Evolutionary conservation across 2,113 vertebrate genomes (phyloP), one percentile per base, ranked within the genome.

Genomic region (Leuciscus idus): DNA sequence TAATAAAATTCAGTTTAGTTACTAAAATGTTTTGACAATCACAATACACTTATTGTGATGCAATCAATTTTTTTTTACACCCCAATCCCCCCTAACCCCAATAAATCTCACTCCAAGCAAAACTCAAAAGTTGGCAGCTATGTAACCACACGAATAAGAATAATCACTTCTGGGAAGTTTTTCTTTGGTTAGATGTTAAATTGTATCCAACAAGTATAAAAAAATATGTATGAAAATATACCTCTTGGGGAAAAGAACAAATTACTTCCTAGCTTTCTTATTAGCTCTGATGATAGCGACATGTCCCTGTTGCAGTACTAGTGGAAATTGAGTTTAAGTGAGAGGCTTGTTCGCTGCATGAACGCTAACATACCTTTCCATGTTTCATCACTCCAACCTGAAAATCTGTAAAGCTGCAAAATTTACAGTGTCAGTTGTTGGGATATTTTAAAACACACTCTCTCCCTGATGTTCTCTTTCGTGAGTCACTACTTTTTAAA

Each of bases 261-360:
- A 91, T 90, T 11, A 78, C 89, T 87, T 86, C 30, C 59, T 73
- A 48, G 50, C 66, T 80, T 85, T 90, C 59, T 78, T 87, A 84
- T 86, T 84, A 86, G 57, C 1, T 4, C 59, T 55, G 74, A 86
- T 74, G 83, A 86, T 70, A 72, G 43, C 9, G 4, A 1, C 48
- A 2, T 15, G 12, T 82, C 83, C 26, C 81, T 70, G 36, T 50
- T 84, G 83, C 81, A 64, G 46, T 87, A 13, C 55, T 43, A 19
- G 59, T 81, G 28, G 64, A 87, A 46, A 88, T 9, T 52, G 72
- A 55, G 73, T 74, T 87, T 83, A 7, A 77, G 43, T 48, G 48
- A 77, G 48, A 55, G 48, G 50, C 26, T 33, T 55, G 74, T 77
- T 55, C 28, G 1, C 50, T 77, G 28, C 28, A 55, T 55, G 75